phyloP scores from a whole-genome alignment of 2,797 vertebrate species.

The Tenualosa thibaudeaui region DNA sequence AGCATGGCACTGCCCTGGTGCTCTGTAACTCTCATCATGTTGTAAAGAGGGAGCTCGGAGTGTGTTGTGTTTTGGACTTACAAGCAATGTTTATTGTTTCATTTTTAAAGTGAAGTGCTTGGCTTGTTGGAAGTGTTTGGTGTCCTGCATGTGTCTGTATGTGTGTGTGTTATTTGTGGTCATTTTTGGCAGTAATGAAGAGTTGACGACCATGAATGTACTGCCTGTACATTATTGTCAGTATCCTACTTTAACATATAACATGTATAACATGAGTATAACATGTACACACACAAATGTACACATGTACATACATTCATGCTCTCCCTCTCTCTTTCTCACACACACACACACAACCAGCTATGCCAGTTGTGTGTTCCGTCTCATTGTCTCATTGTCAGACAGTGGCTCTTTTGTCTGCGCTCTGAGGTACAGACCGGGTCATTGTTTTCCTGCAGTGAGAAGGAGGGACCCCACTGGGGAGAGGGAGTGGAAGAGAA shows the following conservation, averaged over 20 bases:
- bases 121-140: neutral
- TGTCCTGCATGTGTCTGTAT: neutral
- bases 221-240: neutral
- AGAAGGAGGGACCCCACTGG: neutral
- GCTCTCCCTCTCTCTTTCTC: neutral
- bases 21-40: neutral
- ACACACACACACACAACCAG: neutral
- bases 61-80: neutral
- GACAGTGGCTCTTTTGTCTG: constrained; percentile 40
- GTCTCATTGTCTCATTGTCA: constrained; percentile 3
- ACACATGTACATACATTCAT: neutral
- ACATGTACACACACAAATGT: neutral
- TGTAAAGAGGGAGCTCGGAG: neutral
- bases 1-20: neutral
- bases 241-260: neutral
- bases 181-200: neutral
- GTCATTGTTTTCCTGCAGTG: constrained; percentile 11
- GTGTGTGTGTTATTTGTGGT: neutral
- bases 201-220: neutral
- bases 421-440: constrained; percentile 21
- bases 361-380: constrained; percentile 21
- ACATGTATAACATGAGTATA: too few relatives aligned
- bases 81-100: neutral
- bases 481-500: neutral
- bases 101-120: constrained; percentile 2